Percentiles rank a stretch among this genome's conserved stretches.
Conservation (phyloP, 2,113 vertebrate species). For the Pyrgilauda ruficollis region DNA sequence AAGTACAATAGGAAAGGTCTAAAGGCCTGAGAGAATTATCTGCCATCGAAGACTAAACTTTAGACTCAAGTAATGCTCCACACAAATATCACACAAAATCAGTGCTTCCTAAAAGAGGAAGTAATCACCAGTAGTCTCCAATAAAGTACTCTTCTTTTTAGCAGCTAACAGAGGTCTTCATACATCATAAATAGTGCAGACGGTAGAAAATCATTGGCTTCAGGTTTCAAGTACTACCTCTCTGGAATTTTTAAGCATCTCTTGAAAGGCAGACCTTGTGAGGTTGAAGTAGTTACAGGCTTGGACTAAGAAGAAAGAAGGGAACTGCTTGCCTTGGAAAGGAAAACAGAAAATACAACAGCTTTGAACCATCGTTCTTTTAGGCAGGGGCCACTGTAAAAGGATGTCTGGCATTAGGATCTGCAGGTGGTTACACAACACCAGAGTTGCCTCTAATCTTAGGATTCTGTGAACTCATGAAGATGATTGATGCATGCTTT, state of each 20-base stretch:
- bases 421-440: not conserved
- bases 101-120: not conserved
- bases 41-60: not conserved
- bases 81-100: not conserved
- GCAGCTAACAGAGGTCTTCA: not conserved
- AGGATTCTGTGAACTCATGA: not conserved
- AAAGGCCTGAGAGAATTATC: not conserved
- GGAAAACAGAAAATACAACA: not conserved
- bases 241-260: not conserved
- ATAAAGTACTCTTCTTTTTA: not conserved
- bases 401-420: not conserved
- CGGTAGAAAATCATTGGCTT: not conserved
- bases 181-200: not conserved
- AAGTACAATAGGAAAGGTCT: not conserved
- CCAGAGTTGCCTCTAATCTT: not conserved
- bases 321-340: not conserved
- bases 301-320: not conserved
- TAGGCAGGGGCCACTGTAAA: not conserved
- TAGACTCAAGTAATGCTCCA: not conserved
- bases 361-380: not conserved
- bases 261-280: not conserved
- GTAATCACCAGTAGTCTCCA: not conserved
- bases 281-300: not conserved
- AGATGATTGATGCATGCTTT: not conserved
- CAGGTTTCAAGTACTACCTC: not conserved